phyloP scores from a whole-genome alignment of 2,113 vertebrate species.

The Pelusios castaneus region DNA sequence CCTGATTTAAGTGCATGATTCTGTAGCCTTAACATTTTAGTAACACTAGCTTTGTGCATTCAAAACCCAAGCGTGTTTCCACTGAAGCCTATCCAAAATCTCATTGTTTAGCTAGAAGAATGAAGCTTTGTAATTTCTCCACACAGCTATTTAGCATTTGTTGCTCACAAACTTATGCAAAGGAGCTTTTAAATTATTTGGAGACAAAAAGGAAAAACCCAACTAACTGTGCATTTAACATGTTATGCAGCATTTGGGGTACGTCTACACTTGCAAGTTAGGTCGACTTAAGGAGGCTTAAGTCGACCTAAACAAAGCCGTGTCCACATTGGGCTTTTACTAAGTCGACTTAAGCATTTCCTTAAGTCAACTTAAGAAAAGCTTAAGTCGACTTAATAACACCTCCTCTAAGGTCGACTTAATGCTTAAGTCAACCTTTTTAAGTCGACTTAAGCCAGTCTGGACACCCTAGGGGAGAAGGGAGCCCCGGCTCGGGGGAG shows the following conservation, averaged over 20 bases:
- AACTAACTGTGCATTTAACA: not conserved
- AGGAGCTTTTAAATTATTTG: slow-evolving; percentile 19
- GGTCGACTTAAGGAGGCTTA: too few species aligned
- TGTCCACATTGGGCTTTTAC: too few species aligned
- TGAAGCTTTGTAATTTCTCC: slow-evolving; percentile 16
- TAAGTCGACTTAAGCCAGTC: too few species aligned
- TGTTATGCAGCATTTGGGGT: not conserved
- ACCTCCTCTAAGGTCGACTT: too few species aligned
- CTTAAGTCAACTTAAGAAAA: too few species aligned
- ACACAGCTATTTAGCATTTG: slow-evolving; percentile 28
- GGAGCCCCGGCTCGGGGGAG: too few species aligned
- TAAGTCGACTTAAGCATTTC: too few species aligned
- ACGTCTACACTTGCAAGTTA: too few species aligned
- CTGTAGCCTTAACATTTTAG: slow-evolving; percentile 25
- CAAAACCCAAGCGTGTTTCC: slow-evolving; percentile 10
- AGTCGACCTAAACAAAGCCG: too few species aligned
- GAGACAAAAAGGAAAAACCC: not conserved
- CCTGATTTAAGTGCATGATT: not conserved
- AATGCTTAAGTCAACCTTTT: too few species aligned
- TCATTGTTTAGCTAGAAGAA: not conserved
- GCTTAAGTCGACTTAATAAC: too few species aligned
- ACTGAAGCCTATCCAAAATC: slow-evolving; percentile 38
- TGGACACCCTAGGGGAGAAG: too few species aligned
- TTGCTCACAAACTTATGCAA: not conserved
- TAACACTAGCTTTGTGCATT: not conserved